Percentiles rank a stretch among this genome's conserved stretches.
phyloP scores from a whole-genome alignment of 2,113 vertebrate genomes.

The Emydocephalus ijimae region DNA sequence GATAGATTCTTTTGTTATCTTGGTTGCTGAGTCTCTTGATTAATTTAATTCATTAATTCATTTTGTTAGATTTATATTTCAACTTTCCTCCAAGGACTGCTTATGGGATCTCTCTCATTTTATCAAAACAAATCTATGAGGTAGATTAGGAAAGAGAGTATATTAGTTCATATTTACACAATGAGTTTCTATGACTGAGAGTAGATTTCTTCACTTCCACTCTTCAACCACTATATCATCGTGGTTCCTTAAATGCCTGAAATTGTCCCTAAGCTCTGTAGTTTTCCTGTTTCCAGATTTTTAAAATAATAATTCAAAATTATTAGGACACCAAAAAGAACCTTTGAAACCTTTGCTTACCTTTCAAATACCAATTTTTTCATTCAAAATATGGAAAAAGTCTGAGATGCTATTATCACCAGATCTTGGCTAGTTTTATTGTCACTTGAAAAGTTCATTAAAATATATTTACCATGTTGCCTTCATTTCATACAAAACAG shows the following conservation, averaged over 20 bases:
- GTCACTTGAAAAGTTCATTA: neutral
- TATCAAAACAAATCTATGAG: neutral
- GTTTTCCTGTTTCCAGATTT: neutral
- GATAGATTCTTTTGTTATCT: neutral
- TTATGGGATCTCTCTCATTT: neutral
- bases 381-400: neutral
- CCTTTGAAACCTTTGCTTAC: no score
- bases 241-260: neutral
- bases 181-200: neutral
- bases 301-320: neutral
- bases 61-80: neutral
- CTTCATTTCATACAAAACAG: neutral
- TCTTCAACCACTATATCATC: neutral
- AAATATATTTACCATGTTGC: neutral
- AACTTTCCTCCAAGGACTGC: neutral
- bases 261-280: neutral
- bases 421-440: neutral
- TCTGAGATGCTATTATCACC: neutral
- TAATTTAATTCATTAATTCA: neutral
- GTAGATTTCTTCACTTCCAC: neutral
- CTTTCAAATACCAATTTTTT: neutral
- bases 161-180: neutral
- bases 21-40: neutral
- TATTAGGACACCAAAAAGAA: neutral
- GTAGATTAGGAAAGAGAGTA: neutral